Percentiles rank a stretch among this genome's conserved stretches.
Conservation (phyloP, 2,888 invertebrate genomes). For the Gibbula magus region DNA sequence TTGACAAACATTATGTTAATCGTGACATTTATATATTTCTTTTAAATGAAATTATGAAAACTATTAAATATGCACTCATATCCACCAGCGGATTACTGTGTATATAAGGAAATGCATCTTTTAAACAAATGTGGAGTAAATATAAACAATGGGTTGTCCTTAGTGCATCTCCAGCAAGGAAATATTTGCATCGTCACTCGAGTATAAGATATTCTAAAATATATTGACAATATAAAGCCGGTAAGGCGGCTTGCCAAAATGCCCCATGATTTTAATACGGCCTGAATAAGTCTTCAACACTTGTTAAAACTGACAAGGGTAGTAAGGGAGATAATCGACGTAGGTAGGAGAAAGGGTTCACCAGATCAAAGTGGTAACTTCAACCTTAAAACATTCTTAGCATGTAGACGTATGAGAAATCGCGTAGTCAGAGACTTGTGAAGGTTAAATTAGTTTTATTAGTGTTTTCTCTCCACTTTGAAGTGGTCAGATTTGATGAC, state of each 20-base stretch:
- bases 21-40: no score
- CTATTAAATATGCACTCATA: no score
- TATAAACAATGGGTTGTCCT: no score
- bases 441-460: conserved; percentile 1
- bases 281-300: not conserved
- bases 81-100: no score
- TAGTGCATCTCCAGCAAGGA: not conserved
- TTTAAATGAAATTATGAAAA: no score
- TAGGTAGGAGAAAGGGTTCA: not conserved
- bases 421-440: not conserved
- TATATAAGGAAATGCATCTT: no score
- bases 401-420: not conserved
- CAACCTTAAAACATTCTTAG: not conserved
- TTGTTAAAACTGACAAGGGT: not conserved
- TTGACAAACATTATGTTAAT: no score
- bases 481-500: not conserved
- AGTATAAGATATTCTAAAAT: not conserved
- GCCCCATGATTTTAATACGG: not conserved
- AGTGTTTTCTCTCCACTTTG: not conserved
- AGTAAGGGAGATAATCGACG: not conserved
- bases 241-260: not conserved
- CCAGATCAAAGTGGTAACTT: not conserved
- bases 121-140: no score
- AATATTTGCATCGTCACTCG: not conserved
- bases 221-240: not conserved